Evolutionary conservation across 2,113 vertebrate genomes (phyloP).

Genomic region (Gracilinanus agilis): DNA sequence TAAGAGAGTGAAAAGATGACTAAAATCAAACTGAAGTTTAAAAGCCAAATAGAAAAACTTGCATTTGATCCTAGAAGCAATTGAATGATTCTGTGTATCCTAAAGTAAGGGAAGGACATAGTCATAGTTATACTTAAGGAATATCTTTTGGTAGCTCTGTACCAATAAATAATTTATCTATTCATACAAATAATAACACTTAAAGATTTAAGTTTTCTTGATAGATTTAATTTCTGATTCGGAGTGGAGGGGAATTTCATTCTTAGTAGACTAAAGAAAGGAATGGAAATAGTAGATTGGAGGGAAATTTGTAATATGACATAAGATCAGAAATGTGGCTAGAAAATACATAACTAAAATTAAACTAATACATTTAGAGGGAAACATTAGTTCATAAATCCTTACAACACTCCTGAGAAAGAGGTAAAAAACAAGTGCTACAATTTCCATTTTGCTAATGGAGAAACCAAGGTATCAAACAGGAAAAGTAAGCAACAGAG

Average conservation of each 20-base stretch:
- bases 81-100: no score
- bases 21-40: no score
- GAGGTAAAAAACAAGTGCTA: conserved; percentile 53
- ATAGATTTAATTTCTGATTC: neutral
- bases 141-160: no score
- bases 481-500: conserved; percentile 2
- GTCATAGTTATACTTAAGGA: no score
- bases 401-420: conserved; percentile 40
- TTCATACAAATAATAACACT: neutral
- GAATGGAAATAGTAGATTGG: conserved; percentile 70
- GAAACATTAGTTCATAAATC: conserved; percentile 59
- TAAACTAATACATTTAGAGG: conserved; percentile 54
- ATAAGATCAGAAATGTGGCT: conserved; percentile 60
- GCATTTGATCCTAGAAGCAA: no score
- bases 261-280: conserved; percentile 44
- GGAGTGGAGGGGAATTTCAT: neutral
- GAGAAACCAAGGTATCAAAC: conserved; percentile 32
- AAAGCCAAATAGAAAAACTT: no score
- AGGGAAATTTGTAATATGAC: conserved; percentile 45
- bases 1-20: no score
- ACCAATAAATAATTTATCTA: neutral
- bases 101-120: no score
- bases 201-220: neutral
- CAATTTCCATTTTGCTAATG: conserved; percentile 44
- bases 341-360: conserved; percentile 71